These are phyloP conservation scores for Mantis religiosa DNA, from an alignment of 2,888 invertebrate genomes.

Conservation along the genomic window DNA sequence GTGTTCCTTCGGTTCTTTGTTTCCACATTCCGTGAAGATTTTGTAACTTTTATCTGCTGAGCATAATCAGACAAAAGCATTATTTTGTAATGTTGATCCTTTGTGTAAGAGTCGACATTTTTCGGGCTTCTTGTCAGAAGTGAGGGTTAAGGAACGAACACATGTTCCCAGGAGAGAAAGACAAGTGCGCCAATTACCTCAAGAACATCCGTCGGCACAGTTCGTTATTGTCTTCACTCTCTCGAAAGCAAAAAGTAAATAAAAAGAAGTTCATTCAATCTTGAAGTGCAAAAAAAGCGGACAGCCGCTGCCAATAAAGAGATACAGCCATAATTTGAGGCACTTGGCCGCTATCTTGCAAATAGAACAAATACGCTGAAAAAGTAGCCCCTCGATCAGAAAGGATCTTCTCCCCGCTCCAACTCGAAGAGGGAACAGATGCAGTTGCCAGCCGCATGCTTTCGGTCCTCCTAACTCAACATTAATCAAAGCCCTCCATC, in stretches of 20 bases:
- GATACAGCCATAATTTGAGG: not conserved
- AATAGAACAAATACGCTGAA: not conserved
- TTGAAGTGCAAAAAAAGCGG: not conserved
- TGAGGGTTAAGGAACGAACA: not conserved
- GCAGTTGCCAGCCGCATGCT: constrained; percentile 7
- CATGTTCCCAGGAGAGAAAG: not conserved
- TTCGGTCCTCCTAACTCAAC: not conserved
- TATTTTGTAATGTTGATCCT: not conserved
- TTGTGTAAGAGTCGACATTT: not conserved
- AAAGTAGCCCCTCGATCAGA: not conserved
- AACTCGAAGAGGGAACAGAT: not conserved
- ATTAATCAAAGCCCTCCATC: not conserved
- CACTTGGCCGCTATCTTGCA: not conserved
- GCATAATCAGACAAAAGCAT: not conserved
- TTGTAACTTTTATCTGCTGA: no score
- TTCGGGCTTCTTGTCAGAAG: not conserved
- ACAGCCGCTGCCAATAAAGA: not conserved
- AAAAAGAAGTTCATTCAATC: not conserved
- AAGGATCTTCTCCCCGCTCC: not conserved
- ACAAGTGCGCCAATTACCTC: not conserved
- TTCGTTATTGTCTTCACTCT: not conserved
- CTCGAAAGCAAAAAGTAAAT: not conserved
- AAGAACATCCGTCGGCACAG: not conserved
- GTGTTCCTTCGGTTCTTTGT: no score
- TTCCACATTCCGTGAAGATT: no score